Evolutionary conservation across 1,140 invertebrate species (phyloP).

Genomic region (Brachionus calyciflorus): DNA sequence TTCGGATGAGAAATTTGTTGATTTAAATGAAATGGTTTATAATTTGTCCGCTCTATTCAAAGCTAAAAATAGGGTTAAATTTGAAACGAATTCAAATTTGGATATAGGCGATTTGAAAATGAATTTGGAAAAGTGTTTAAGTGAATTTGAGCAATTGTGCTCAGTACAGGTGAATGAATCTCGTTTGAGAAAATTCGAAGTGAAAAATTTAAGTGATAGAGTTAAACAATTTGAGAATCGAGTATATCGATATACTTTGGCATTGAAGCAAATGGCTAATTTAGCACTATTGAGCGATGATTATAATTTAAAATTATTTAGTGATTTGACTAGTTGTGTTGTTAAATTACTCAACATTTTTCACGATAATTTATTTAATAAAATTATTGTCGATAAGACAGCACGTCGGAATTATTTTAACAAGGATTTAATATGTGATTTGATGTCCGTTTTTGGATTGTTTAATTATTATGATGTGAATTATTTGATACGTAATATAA

Average conservation of each 20-base stretch:
- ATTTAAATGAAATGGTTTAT: background rate
- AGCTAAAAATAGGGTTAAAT: background rate
- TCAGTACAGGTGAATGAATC: background rate
- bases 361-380: slow-evolving; percentile 17
- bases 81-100: background rate
- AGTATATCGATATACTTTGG: background rate
- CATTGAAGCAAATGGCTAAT: background rate
- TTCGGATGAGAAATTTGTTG: background rate
- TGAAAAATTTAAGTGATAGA: slow-evolving; percentile 2
- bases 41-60: background rate
- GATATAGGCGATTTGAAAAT: background rate
- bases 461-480: slow-evolving; percentile 35
- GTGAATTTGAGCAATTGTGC: slow-evolving; percentile 1
- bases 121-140: slow-evolving; percentile 25
- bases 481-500: background rate
- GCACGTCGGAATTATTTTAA: slow-evolving; percentile 1
- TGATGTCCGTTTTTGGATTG: slow-evolving; percentile 4
- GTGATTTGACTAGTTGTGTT: background rate
- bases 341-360: background rate
- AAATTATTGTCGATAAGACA: background rate
- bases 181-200: background rate
- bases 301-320: background rate
- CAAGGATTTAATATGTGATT: slow-evolving; percentile 4
- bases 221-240: background rate
- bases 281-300: background rate